Base-by-base conservation (phyloP, 1,140 invertebrate species). In the Araneus ventricosus region DNA sequence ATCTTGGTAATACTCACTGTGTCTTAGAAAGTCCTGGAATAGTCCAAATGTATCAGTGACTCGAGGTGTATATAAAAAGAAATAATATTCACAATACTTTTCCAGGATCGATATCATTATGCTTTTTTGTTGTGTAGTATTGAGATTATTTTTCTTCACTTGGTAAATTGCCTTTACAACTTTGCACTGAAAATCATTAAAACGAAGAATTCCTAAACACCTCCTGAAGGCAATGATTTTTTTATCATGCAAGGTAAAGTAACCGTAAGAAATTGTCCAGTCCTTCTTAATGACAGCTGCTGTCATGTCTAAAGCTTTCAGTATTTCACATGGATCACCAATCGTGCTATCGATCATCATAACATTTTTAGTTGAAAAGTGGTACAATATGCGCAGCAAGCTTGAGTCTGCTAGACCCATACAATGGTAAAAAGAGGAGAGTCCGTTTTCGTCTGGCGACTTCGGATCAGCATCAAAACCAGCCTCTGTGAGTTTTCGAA, bases 71-170 rank as follows among this genome's bases (percentile, higher is more conserved):
- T 88, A 14, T 17, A 52, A 52, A 70, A 70, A 88, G 24, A 17
- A 70, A 14, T 70, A 88, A 67, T 41, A 88, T 27, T 70, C 59
- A 41, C 10, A 27, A 17, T 88, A 88, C 1, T 67, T 67, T 4
- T 88, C 34, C 10, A 88, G 27, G 17, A 88, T 88, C 24, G 87
- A 88, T 63, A 88, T 67, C 63, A 88, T 41, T 45, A 88, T 88
- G 4, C 14, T 27, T 45, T 70, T 57, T 5, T 70, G 87, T 30
- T 70, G 30, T 75, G 3, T 20, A 24, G 1, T 45, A 4, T 1
- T 24, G 41, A 37, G 7, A 17, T 2, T 14, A 52, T 67, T 14
- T 27, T 39, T 7, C 14, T 70, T 70, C 6, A 27, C 14, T 41
- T 20, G 4, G 45, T 27, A 63, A 6, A 88, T 45, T 20, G 17